Evolutionary conservation across 2,113 vertebrate genomes (phyloP).

Genomic region (Actinemys pallida): DNA sequence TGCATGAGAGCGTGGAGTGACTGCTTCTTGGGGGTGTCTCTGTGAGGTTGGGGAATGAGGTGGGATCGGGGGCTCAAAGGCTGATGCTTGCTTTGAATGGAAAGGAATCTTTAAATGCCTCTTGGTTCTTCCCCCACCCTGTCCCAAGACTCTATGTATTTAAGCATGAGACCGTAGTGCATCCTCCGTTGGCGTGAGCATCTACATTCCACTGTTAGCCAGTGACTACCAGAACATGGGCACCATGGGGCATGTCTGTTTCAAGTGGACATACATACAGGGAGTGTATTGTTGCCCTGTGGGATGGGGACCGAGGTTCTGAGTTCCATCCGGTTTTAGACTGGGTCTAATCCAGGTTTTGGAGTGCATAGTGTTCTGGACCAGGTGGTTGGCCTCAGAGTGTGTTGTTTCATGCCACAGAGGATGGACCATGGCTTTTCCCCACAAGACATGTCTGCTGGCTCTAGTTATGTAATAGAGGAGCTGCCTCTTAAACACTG

Average conservation of each 20-base stretch:
- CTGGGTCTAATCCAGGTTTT: not conserved
- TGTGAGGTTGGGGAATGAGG: not conserved
- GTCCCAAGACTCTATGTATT: not conserved
- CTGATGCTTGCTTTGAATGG: conserved; percentile 51
- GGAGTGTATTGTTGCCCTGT: not conserved
- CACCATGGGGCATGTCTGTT: not conserved
- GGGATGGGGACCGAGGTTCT: not conserved
- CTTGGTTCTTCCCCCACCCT: conserved; percentile 9
- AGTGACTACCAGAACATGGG: not conserved
- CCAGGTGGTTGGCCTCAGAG: not conserved
- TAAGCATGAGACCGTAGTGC: conserved; percentile 28
- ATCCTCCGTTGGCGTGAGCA: not conserved
- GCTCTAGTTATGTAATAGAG: too few species aligned
- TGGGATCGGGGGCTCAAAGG: conserved; percentile 39
- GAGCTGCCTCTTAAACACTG: not conserved
- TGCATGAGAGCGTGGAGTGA: conserved; percentile 25
- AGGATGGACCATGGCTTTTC: not conserved
- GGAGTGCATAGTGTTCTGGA: not conserved
- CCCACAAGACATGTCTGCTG: not conserved
- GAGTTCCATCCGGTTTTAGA: not conserved
- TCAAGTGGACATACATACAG: not conserved
- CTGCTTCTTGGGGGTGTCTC: not conserved
- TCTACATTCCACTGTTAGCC: not conserved
- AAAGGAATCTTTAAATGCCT: conserved; percentile 31
- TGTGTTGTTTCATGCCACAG: not conserved